phyloP scores from a whole-genome alignment of 2,113 vertebrate genomes.

The Hippocampus mohnikei region DNA sequence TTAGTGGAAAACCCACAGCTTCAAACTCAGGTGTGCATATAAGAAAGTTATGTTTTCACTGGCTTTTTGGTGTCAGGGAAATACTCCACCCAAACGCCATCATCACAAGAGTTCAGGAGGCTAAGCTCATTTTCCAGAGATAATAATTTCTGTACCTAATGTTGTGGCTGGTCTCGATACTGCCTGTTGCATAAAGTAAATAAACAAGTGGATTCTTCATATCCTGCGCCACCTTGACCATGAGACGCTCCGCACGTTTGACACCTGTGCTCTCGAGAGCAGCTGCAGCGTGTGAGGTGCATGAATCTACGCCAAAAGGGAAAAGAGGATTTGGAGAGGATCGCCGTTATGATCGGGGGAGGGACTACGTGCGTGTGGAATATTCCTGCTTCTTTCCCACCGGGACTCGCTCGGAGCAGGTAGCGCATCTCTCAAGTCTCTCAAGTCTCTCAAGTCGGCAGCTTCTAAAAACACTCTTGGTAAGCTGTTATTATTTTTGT shows the following conservation, averaged over 20 bases:
- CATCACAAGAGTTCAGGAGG: no score
- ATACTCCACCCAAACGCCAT: no score
- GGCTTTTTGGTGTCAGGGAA: no score
- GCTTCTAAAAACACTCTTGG: slow-evolving; percentile 54
- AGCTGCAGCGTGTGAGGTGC: slow-evolving; percentile 24
- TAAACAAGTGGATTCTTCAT: neutral
- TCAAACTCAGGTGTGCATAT: no score
- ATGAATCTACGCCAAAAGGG: slow-evolving; percentile 24
- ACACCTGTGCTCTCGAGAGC: slow-evolving; percentile 47
- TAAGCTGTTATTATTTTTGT: slow-evolving; percentile 44
- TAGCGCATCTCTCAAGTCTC: slow-evolving; percentile 65
- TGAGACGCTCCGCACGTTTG: slow-evolving; percentile 2
- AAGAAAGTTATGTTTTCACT: no score
- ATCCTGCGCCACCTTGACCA: neutral
- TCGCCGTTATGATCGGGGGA: slow-evolving; percentile 74
- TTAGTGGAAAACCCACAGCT: no score
- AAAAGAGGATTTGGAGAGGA: slow-evolving; percentile 58
- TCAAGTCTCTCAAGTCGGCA: slow-evolving; percentile 8
- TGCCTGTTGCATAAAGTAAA: neutral
- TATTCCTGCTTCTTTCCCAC: slow-evolving; percentile 75
- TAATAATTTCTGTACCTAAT: neutral
- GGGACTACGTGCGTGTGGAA: slow-evolving; percentile 80
- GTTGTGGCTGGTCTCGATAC: neutral
- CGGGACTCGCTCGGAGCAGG: slow-evolving; percentile 67
- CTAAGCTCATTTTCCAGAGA: no score